phyloP scores from a whole-genome alignment of 2,113 vertebrate genomes.

The Dascyllus trimaculatus region DNA sequence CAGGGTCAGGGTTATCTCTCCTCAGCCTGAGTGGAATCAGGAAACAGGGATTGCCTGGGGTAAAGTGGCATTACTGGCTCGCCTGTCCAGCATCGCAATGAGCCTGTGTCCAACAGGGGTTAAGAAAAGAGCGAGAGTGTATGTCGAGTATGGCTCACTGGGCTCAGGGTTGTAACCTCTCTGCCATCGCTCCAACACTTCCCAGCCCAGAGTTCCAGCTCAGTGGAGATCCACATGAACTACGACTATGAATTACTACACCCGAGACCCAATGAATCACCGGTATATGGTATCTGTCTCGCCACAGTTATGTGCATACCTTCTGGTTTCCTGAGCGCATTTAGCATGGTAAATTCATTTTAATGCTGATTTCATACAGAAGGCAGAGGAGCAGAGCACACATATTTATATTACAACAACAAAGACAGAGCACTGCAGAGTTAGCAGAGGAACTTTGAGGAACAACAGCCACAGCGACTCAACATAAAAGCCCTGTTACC shows the following conservation, averaged over 20 bases:
- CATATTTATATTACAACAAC: constrained; percentile 6
- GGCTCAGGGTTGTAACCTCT: constrained; percentile 40
- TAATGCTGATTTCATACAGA: constrained; percentile 35
- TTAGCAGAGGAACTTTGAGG: constrained; percentile 27
- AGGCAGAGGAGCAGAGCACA: constrained; percentile 12
- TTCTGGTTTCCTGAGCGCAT: constrained; percentile 62
- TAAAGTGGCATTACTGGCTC: constrained; percentile 76
- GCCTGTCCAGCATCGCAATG: constrained; percentile 70
- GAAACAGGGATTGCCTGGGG: constrained; percentile 76
- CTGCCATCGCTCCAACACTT: constrained; percentile 49
- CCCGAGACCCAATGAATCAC: constrained; percentile 53
- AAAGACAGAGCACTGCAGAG: constrained; percentile 13
- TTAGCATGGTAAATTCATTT: constrained; percentile 60
- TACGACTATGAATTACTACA: constrained; percentile 53
- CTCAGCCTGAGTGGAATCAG: constrained; percentile 77
- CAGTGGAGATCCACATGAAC: constrained; percentile 39
- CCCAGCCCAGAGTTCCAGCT: constrained; percentile 30
- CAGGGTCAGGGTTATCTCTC: constrained; percentile 82
- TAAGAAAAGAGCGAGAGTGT: constrained; percentile 24
- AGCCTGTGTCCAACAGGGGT: constrained; percentile 35
- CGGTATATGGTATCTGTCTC: constrained; percentile 51
- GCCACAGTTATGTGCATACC: constrained; percentile 46
- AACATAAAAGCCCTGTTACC: constrained; percentile 47
- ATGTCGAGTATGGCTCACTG: constrained; percentile 28
- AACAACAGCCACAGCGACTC: constrained; percentile 33